phyloP scores from a whole-genome alignment of 2,888 invertebrate genomes.

The Dorcus hopei region DNA sequence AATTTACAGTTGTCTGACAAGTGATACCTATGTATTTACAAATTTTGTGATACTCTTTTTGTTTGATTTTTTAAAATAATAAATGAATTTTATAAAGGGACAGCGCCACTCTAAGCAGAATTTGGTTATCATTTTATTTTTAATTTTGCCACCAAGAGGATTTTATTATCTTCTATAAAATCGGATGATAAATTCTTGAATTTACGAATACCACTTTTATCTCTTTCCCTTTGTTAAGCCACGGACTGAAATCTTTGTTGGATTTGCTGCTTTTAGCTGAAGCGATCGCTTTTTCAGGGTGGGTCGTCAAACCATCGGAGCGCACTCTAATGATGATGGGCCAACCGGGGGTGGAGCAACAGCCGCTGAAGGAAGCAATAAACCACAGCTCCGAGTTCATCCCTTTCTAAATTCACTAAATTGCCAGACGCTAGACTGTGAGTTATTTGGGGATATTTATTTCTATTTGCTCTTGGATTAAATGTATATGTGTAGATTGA shows the following conservation, averaged over 20 bases:
- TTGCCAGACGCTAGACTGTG: conserved; percentile 31
- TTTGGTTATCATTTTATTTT: no score
- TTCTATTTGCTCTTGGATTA: not conserved
- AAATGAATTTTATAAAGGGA: no score
- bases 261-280: conserved; percentile 11
- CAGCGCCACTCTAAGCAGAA: no score
- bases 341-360: conserved; percentile 35
- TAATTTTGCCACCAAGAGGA: no score
- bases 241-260: conserved; percentile 12
- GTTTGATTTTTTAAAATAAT: no score
- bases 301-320: conserved; percentile 29
- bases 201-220: not conserved
- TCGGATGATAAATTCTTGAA: no score
- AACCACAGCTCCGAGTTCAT: conserved; percentile 35
- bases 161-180: no score
- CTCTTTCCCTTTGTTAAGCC: conserved; percentile 8
- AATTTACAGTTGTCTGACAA: no score
- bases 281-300: conserved; percentile 17
- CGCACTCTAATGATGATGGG: conserved; percentile 32
- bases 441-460: conserved; percentile 11
- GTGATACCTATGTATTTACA: no score
- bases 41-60: no score
- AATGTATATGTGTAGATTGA: not conserved
- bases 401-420: conserved; percentile 30
- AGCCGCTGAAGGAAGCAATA: conserved; percentile 39